Conservation (phyloP, 2,113 vertebrate genomes). For the Microcebus griseorufus region DNA sequence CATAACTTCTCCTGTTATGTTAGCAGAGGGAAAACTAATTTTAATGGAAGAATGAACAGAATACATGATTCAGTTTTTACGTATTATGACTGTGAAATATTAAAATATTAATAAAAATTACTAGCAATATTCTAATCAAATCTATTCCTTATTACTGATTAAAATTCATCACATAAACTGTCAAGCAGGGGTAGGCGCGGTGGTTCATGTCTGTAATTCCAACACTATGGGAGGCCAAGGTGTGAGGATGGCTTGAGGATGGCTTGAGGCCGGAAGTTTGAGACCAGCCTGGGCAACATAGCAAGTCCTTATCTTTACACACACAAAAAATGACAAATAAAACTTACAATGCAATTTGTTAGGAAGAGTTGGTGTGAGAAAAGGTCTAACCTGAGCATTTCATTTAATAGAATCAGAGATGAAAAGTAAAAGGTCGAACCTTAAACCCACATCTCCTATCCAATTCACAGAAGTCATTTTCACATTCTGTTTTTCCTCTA, state of each 20-base stretch:
- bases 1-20: neutral
- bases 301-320: too few relatives aligned
- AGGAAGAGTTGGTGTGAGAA: neutral
- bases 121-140: neutral
- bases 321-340: neutral
- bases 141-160: neutral
- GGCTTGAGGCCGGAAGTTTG: too few relatives aligned
- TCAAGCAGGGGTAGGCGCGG: neutral
- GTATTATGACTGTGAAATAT: neutral
- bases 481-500: neutral
- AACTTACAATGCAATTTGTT: neutral
- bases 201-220: too few relatives aligned
- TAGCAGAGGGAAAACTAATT: slow-evolving; percentile 45
- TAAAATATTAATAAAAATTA: slow-evolving; percentile 17
- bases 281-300: too few relatives aligned
- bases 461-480: slow-evolving; percentile 11
- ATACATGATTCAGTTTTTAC: neutral
- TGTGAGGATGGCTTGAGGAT: too few relatives aligned
- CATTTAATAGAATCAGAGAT: neutral
- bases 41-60: slow-evolving; percentile 27
- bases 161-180: slow-evolving; percentile 3
- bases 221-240: too few relatives aligned
- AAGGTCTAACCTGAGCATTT: neutral
- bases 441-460: neutral
- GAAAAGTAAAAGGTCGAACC: neutral